A percentile compares a stretch with the other conserved stretches of the same genome.
phyloP scores from a whole-genome alignment of 2,797 vertebrate species.

The Hyperoplus immaculatus region DNA sequence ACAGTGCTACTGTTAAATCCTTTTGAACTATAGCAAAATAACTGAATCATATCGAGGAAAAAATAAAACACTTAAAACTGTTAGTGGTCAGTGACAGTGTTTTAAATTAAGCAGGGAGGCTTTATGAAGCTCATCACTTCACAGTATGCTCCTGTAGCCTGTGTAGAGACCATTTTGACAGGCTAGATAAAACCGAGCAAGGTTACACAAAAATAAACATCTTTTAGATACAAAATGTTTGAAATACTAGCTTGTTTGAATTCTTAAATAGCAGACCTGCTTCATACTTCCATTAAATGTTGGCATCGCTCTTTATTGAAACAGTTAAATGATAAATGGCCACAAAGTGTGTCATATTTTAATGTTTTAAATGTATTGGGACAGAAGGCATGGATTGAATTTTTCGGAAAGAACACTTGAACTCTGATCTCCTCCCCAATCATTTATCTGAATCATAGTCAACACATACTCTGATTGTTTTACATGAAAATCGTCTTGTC shows the following conservation, averaged over 20 bases:
- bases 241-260: constrained; percentile 8
- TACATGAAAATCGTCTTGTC: neutral
- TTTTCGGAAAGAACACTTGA: constrained; percentile 19
- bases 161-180: constrained; percentile 32
- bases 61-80: neutral
- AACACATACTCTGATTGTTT: neutral
- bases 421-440: constrained; percentile 2
- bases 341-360: neutral
- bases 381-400: constrained; percentile 15
- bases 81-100: neutral
- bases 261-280: constrained; percentile 2
- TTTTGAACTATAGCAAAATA: neutral
- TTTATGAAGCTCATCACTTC: constrained; percentile 32
- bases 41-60: neutral
- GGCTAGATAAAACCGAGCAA: constrained; percentile 24
- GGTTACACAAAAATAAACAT: constrained; percentile 32
- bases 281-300: neutral
- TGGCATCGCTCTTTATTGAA: neutral
- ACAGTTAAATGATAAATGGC: neutral
- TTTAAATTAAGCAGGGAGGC: constrained; percentile 44
- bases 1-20: constrained; percentile 1
- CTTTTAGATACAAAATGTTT: constrained; percentile 14
- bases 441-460: constrained; percentile 23
- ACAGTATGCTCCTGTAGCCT: constrained; percentile 8
- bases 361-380: neutral